A percentile compares a stretch with the other conserved stretches of the same genome.
phyloP scores from a whole-genome alignment of 2,797 vertebrate genomes.

The Microcaecilia unicolor region DNA sequence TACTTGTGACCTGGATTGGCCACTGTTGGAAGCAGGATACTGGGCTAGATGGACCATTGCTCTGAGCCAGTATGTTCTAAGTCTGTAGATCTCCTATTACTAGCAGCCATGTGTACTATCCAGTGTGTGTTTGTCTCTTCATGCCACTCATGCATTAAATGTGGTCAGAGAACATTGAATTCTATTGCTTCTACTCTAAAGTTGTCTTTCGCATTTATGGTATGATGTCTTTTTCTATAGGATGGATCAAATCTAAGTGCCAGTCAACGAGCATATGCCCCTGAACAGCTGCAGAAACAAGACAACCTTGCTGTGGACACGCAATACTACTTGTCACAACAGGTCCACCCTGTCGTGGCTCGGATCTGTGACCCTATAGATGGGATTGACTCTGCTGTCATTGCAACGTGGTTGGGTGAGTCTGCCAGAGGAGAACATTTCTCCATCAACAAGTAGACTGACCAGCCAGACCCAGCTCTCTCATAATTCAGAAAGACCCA shows the following conservation, averaged over 20 bases:
- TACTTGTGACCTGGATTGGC: too few relatives aligned
- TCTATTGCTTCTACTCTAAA: constrained; percentile 30
- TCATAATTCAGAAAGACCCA: too few relatives aligned
- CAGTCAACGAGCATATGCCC: constrained; percentile 84
- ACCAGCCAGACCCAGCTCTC: too few relatives aligned
- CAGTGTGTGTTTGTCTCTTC: too few relatives aligned
- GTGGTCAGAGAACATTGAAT: constrained; percentile 48
- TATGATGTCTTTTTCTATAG: constrained; percentile 45
- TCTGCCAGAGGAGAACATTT: constrained; percentile 3
- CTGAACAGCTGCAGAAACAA: constrained; percentile 91
- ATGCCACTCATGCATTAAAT: too few relatives aligned
- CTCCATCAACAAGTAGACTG: too few relatives aligned
- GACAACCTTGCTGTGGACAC: constrained; percentile 74
- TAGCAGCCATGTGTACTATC: too few relatives aligned
- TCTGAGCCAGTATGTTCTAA: too few relatives aligned
- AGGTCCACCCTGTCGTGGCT: constrained; percentile 91
- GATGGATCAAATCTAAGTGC: constrained; percentile 84
- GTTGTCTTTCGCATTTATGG: neutral
- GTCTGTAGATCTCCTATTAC: too few relatives aligned
- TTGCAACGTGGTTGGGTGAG: constrained; percentile 91
- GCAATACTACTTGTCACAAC: constrained; percentile 93
- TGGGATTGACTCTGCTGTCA: constrained; percentile 83
- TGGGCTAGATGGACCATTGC: too few relatives aligned
- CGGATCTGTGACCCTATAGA: constrained; percentile 95
- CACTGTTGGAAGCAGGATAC: too few relatives aligned